These are phyloP conservation scores for Ceratoteleas bidentatus DNA, from an alignment of 1,140 invertebrate genomes.

Conservation along the genomic window DNA sequence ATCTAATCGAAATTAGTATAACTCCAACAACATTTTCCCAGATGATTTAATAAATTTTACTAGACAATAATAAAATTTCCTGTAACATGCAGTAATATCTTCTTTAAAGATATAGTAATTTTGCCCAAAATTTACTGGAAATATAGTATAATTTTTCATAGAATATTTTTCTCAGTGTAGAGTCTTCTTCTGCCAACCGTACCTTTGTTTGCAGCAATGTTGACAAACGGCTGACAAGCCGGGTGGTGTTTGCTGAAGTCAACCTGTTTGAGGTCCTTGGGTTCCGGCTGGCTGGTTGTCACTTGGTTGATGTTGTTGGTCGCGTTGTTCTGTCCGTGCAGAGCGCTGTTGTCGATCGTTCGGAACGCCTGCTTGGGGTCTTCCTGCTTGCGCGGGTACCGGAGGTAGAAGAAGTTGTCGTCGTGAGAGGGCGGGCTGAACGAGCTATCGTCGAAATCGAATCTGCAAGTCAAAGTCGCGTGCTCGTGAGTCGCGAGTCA, in stretches of 20 bases:
- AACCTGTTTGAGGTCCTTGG: slow-evolving; percentile 75
- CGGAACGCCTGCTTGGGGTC: slow-evolving; percentile 68
- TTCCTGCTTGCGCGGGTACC: slow-evolving; percentile 81
- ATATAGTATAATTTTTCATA: too few species aligned
- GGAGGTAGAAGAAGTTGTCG: slow-evolving; percentile 86
- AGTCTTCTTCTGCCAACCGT: not conserved
- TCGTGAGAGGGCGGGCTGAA: slow-evolving; percentile 87
- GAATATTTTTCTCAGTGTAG: too few species aligned
- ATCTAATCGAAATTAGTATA: too few species aligned
- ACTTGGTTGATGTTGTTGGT: slow-evolving; percentile 59
- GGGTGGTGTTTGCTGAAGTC: slow-evolving; percentile 86
- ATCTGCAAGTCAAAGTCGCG: slow-evolving; percentile 78
- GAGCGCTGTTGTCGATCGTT: slow-evolving; percentile 71
- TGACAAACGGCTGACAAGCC: slow-evolving; percentile 85
- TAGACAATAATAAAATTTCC: too few species aligned
- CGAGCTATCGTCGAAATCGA: slow-evolving; percentile 85
- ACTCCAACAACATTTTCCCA: too few species aligned
- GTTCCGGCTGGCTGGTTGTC: slow-evolving; percentile 52
- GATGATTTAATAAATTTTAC: too few species aligned
- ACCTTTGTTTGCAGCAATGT: slow-evolving; percentile 67
- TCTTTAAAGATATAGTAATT: too few species aligned
- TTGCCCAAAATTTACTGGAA: too few species aligned
- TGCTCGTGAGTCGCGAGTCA: not conserved
- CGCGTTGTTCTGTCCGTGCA: slow-evolving; percentile 67
- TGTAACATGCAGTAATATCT: too few species aligned